A percentile compares a stretch with the other conserved stretches of the same genome.
Evolutionary conservation across 53 echinoderm and acorn worm species (phyloP).

Genomic region (Echinarachnius parma): DNA sequence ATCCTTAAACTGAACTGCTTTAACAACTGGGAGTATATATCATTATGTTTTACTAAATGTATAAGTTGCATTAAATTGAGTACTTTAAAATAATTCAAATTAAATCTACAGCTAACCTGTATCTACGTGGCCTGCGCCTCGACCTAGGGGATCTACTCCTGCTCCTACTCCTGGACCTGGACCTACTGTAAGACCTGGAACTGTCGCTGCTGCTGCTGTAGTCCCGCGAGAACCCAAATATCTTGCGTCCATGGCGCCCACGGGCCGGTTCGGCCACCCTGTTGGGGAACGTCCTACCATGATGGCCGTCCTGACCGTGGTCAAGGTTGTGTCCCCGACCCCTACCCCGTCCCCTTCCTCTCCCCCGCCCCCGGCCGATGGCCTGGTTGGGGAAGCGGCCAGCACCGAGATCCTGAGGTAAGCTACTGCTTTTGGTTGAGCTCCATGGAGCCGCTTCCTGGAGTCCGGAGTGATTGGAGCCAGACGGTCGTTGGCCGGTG

Average conservation of each 20-base stretch:
- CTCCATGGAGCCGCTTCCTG: conserved; percentile 25
- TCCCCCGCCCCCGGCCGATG: conserved; percentile 22
- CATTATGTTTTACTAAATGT: too few species aligned
- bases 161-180: conserved; percentile 51
- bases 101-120: conserved; percentile 49
- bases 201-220: conserved; percentile 8
- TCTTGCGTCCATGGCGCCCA: conserved; percentile 28
- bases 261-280: neutral
- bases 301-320: neutral
- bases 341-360: conserved; percentile 47
- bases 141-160: conserved; percentile 51
- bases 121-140: conserved; percentile 30
- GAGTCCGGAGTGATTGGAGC: conserved; percentile 1
- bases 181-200: conserved; percentile 18
- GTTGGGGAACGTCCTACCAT: neutral
- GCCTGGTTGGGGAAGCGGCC: conserved; percentile 6
- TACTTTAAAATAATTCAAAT: too few species aligned
- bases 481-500: too few species aligned
- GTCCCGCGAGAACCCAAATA: conserved; percentile 40
- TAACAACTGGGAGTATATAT: too few species aligned
- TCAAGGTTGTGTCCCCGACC: conserved; percentile 19
- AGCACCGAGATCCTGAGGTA: conserved; percentile 19
- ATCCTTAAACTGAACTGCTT: conserved; percentile 24
- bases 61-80: too few species aligned
- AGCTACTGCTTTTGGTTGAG: conserved; percentile 13